A percentile compares a stretch with the other conserved stretches of the same genome.
phyloP scores from a whole-genome alignment of 2,888 invertebrate species.

The Philopedon plagiatum region DNA sequence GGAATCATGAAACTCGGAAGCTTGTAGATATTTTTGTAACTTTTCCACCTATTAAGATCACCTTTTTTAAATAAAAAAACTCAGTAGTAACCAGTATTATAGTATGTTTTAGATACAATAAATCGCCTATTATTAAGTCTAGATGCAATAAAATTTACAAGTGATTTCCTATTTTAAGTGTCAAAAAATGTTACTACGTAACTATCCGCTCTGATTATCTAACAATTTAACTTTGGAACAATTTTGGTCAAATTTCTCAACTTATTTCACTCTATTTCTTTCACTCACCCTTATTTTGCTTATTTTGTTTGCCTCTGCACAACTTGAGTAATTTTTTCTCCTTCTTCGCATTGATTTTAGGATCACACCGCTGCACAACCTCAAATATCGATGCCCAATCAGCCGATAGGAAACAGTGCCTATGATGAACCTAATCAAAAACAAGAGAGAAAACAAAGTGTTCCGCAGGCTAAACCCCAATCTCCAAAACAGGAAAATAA shows the following conservation, averaged over 20 bases:
- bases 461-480: slow-evolving; percentile 53
- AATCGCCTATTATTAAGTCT: too few relatives aligned
- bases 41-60: too few relatives aligned
- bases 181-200: too few relatives aligned
- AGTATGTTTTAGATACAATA: too few relatives aligned
- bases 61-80: too few relatives aligned
- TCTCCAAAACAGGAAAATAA: slow-evolving; percentile 54
- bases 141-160: too few relatives aligned
- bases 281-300: slow-evolving; percentile 31
- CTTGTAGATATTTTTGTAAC: too few relatives aligned
- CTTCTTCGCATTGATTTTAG: slow-evolving; percentile 49
- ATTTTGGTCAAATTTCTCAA: slow-evolving; percentile 18
- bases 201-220: too few relatives aligned
- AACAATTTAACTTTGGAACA: not conserved
- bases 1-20: too few relatives aligned
- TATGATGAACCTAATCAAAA: slow-evolving; percentile 59
- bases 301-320: slow-evolving; percentile 46
- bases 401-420: slow-evolving; percentile 62
- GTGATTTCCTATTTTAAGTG: too few relatives aligned
- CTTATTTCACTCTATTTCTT: not conserved
- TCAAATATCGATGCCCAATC: slow-evolving; percentile 74
- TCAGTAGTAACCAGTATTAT: too few relatives aligned
- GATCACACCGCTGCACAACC: slow-evolving; percentile 63
- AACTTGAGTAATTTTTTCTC: slow-evolving; percentile 50
- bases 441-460: slow-evolving; percentile 24